Conservation (phyloP, 2,797 vertebrate species). For the Galaxias olidus region DNA sequence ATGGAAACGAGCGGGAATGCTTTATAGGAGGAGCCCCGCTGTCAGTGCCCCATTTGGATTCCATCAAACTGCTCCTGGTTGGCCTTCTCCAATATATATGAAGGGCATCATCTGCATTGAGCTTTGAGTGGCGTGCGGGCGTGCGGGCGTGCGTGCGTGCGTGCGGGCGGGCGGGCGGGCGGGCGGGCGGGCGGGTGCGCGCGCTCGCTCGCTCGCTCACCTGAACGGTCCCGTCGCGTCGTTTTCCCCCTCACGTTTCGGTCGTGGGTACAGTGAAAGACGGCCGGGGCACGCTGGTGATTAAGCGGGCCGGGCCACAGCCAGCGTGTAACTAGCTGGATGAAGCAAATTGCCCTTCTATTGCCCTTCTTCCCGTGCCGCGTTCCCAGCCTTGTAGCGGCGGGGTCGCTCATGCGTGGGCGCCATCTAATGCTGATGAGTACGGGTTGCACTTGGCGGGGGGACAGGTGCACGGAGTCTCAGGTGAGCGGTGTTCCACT, state of each 20-base stretch:
- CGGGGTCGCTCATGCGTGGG: conserved; percentile 28
- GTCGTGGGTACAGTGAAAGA: too few species aligned
- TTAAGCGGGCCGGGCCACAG: too few species aligned
- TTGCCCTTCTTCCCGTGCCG: not conserved
- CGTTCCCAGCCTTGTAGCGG: not conserved
- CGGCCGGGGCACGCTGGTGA: too few species aligned
- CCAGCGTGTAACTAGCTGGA: too few species aligned
- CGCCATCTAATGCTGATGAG: conserved; percentile 16
- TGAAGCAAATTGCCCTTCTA: too few species aligned
- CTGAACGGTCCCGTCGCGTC: too few species aligned
- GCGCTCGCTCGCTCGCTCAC: too few species aligned
- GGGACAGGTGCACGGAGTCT: conserved; percentile 60
- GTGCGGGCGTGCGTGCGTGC: too few species aligned
- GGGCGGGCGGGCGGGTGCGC: too few species aligned
- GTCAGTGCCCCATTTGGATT: conserved; percentile 16
- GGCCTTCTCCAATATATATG: conserved; percentile 21
- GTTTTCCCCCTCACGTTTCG: too few species aligned
- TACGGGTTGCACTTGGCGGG: conserved; percentile 23
- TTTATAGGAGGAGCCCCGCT: not conserved
- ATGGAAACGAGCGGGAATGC: conserved; percentile 41
- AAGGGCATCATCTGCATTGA: conserved; percentile 12
- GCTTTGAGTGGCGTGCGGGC: too few species aligned
- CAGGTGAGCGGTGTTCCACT: conserved; percentile 56
- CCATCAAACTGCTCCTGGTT: conserved; percentile 22
- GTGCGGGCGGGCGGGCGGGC: too few species aligned